These are phyloP conservation scores for Sceliomorpha sp. DNA, from an alignment of 2,888 invertebrate genomes.

Conservation along the genomic window DNA sequence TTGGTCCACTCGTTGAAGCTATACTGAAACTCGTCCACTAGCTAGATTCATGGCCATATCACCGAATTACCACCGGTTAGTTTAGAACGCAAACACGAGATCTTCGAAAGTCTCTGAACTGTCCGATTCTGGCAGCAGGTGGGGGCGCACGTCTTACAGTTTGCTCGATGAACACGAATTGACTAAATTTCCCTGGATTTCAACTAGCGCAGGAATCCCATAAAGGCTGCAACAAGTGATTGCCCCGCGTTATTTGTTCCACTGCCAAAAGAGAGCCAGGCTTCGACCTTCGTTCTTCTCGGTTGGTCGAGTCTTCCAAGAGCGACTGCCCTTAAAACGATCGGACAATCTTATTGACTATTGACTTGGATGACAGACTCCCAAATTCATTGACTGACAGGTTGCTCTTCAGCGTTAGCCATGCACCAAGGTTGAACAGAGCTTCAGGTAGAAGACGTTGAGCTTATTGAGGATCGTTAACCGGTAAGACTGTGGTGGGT, in stretches of 20 bases:
- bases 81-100: constrained; percentile 49
- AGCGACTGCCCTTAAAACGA: constrained; percentile 52
- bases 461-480: constrained; percentile 77
- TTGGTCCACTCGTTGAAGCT: constrained; percentile 66
- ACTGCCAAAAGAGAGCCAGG: constrained; percentile 36
- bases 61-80: constrained; percentile 51
- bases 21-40: constrained; percentile 71
- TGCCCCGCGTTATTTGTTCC: constrained; percentile 34
- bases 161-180: constrained; percentile 64
- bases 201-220: constrained; percentile 49
- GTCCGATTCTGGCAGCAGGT: constrained; percentile 44
- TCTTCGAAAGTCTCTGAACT: constrained; percentile 48
- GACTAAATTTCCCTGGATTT: constrained; percentile 67
- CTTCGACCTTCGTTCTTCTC: constrained; percentile 28
- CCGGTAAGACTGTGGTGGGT: constrained; percentile 78
- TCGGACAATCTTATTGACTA: constrained; percentile 61
- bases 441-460: constrained; percentile 74
- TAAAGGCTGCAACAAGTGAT: constrained; percentile 62
- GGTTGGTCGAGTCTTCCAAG: constrained; percentile 47
- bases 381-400: constrained; percentile 57
- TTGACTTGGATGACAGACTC: constrained; percentile 64
- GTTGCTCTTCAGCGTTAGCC: constrained; percentile 57
- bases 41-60: constrained; percentile 64
- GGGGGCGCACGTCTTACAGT: constrained; percentile 54
- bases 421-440: constrained; percentile 71